Conservation (phyloP, 2,888 invertebrate genomes). For the Sarcophaga rosellei region DNA sequence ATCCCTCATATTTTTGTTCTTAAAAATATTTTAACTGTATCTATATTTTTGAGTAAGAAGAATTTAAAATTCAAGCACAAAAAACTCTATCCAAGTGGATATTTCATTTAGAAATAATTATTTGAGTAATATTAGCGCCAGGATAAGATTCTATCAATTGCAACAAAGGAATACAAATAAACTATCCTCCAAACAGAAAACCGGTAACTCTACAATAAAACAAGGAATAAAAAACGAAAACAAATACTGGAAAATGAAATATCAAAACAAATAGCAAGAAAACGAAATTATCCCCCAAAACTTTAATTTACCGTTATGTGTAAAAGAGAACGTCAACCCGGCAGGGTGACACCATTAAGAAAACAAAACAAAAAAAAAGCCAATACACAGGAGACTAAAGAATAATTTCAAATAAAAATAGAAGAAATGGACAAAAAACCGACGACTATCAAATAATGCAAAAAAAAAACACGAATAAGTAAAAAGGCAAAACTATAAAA, state of each 20-base stretch:
- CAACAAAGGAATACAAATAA: constrained; percentile 12
- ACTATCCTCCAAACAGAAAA: constrained; percentile 12
- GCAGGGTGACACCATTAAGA: constrained; percentile 46
- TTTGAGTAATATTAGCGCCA: no score
- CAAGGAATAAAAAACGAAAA: constrained; percentile 17
- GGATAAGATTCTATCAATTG: no score
- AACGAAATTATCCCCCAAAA: constrained; percentile 23
- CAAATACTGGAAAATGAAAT: constrained; percentile 15
- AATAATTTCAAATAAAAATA: constrained; percentile 21
- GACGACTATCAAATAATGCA: constrained; percentile 1
- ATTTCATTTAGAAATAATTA: no score
- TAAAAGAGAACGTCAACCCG: constrained; percentile 39
- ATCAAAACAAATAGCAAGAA: constrained; percentile 29
- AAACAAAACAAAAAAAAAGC: constrained; percentile 13
- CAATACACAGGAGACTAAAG: constrained; percentile 5
- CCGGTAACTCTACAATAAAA: background rate
- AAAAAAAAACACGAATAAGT: constrained; percentile 2
- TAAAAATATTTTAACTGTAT: no score
- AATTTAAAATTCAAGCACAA: background rate
- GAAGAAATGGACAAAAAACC: constrained; percentile 17
- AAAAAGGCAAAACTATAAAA: constrained; percentile 33
- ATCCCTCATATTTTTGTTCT: no score
- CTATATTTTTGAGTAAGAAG: no score
- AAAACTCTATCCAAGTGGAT: no score
- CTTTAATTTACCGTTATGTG: constrained; percentile 45